Conservation (phyloP, 1,140 invertebrate species). For the Cylas formicarius region DNA sequence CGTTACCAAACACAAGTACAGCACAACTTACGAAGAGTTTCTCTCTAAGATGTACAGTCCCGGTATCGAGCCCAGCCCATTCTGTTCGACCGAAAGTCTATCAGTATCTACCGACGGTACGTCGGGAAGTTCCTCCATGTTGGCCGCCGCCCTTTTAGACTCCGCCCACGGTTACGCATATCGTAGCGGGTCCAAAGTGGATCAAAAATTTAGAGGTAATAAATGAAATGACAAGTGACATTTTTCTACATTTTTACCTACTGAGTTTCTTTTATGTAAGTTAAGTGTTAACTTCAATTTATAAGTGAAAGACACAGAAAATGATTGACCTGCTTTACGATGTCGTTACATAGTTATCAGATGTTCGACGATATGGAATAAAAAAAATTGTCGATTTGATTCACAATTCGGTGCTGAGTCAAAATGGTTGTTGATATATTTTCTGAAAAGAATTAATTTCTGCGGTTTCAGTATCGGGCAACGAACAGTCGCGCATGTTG, state of each 20-base stretch:
- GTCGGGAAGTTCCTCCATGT: slow-evolving; percentile 37
- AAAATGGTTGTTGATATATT: no score
- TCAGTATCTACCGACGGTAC: slow-evolving; percentile 21
- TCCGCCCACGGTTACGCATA: slow-evolving; percentile 39
- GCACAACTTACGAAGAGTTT: slow-evolving; percentile 89
- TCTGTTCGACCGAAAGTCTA: slow-evolving; percentile 35
- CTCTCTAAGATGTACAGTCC: slow-evolving; percentile 78
- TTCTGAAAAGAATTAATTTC: slow-evolving; percentile 3
- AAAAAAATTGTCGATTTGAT: no score
- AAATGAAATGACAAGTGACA: slow-evolving; percentile 5
- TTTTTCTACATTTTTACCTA: no score
- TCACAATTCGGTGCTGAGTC: no score
- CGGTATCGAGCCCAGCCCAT: slow-evolving; percentile 51
- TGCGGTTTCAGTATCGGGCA: slow-evolving; percentile 24
- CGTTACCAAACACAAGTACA: slow-evolving; percentile 80
- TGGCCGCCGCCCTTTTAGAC: slow-evolving; percentile 48
- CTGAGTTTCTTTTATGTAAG: no score
- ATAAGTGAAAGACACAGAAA: no score
- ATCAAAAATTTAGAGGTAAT: slow-evolving; percentile 37
- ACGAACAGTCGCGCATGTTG: slow-evolving; percentile 27
- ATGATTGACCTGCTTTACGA: no score
- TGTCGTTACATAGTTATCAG: no score
- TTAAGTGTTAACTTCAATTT: no score
- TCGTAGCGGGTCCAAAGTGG: slow-evolving; percentile 32
- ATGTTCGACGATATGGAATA: no score